Evolutionary conservation across 1,140 invertebrate genomes (phyloP), one percentile per base, ranked within the genome.

Genomic region (Anoplophora glabripennis): DNA sequence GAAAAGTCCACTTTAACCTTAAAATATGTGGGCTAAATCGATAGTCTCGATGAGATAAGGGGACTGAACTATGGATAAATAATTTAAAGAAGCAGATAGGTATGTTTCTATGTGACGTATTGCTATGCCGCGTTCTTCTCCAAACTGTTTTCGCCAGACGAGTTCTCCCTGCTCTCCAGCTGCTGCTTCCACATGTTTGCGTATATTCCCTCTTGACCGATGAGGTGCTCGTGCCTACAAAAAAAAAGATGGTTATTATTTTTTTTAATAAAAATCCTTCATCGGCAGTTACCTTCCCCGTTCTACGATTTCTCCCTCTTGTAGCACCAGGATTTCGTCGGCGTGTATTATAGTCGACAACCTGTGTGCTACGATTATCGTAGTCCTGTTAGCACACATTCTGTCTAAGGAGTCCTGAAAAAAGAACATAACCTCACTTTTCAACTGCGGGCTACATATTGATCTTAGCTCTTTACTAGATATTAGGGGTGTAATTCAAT

Each of bases 301-400:
- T 76, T 98, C 95, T n/a, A 92, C 83, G 63, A 98, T 93, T 75
- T 87, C 84, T 9, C 95, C 95, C 1, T 96, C 89, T 69, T 89
- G 86, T 5, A 98, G 75, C 0, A 97, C 94, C 1, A 96, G 76
- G 63, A 98, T 98, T 75, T 93, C 89, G 78, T 98, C 90, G 0
- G 93, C 93, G 73, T 96, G 88, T 64, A 96, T 92, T 59, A 98
- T 86, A 0, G 95, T 98, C 0, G 94, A 96, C 15, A 98, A 77
- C 60, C 92, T 82, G 76, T 98, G 95, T 1, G 95, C 94, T 15
- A 98, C 89, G 38, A 97, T 90, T 34, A 98, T 83, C 0, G 93
- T 94, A 0, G 94, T 97, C 33, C 91, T 84, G 76, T 94, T 92
- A 1, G 86, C 78, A 76, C 92, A 88, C 28, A 96, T 69, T 57